Evolutionary conservation across 2,113 vertebrate genomes (phyloP).

Genomic region (Eulemur rufifrons): DNA sequence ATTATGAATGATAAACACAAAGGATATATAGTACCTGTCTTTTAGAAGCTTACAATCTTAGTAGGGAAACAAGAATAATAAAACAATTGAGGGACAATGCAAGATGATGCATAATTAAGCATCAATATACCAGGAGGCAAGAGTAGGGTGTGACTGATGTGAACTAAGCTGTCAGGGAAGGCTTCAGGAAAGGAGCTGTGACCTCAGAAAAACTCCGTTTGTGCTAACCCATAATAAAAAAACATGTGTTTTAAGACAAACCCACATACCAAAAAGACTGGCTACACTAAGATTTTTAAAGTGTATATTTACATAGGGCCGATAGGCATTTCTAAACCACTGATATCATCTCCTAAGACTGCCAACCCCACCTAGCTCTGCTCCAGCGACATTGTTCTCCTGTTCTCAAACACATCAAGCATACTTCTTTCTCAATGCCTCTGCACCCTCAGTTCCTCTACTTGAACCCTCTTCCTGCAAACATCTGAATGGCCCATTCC

Average conservation of each 20-base stretch:
- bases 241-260: slow-evolving; percentile 3
- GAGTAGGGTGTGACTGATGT: background rate
- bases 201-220: slow-evolving; percentile 28
- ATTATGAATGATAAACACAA: slow-evolving; percentile 23
- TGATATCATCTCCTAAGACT: background rate
- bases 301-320: background rate
- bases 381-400: background rate
- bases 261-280: background rate
- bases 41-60: slow-evolving; percentile 30
- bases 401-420: background rate
- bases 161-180: background rate
- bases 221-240: background rate
- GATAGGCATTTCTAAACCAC: background rate
- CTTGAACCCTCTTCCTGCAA: background rate
- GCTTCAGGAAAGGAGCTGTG: background rate
- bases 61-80: background rate
- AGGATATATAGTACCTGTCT: slow-evolving; percentile 24
- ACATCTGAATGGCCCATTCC: background rate
- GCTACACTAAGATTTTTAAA: background rate
- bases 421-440: background rate
- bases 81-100: slow-evolving; percentile 3
- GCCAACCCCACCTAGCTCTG: background rate
- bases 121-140: background rate
- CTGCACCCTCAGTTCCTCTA: background rate
- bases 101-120: background rate